Conservation (phyloP, 2,113 vertebrate species). For the Pollachius pollachius region DNA sequence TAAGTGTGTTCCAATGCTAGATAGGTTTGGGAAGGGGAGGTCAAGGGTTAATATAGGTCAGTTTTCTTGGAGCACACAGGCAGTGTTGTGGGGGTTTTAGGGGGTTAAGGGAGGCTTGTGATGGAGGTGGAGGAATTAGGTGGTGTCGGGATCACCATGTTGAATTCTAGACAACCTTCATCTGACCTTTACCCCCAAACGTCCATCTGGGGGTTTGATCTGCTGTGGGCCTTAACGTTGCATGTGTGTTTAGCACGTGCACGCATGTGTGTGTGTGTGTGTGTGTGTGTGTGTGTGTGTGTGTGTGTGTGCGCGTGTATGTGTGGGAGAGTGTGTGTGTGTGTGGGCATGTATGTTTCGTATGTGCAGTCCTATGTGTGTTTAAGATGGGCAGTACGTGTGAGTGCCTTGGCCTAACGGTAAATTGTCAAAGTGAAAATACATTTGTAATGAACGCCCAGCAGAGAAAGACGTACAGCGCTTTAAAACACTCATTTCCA, state of each 20-base stretch:
- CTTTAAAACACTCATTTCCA: neutral
- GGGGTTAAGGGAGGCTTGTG: neutral
- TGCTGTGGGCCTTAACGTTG: conserved; percentile 36
- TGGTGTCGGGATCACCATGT: conserved; percentile 19
- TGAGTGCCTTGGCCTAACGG: too few species aligned
- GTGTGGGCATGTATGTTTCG: neutral
- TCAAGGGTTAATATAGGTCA: conserved; percentile 13
- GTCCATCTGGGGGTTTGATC: conserved; percentile 51
- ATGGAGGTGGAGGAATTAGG: neutral
- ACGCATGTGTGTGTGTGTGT: neutral
- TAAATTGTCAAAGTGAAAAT: neutral
- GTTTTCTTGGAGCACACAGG: neutral
- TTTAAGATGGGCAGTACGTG: too few species aligned
- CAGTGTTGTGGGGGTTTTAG: neutral
- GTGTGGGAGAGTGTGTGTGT: conserved; percentile 1
- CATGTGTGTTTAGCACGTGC: neutral
- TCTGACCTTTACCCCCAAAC: conserved; percentile 30
- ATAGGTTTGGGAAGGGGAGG: neutral
- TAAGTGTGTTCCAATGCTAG: neutral
- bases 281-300: conserved; percentile 5
- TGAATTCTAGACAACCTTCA: conserved; percentile 40
- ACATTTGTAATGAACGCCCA: neutral
- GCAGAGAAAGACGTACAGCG: neutral
- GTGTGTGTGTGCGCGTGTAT: conserved; percentile 4
- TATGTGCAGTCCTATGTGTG: too few species aligned